Base-by-base conservation (phyloP, 2,797 vertebrate genomes). In the Ficedula albicollis region DNA sequence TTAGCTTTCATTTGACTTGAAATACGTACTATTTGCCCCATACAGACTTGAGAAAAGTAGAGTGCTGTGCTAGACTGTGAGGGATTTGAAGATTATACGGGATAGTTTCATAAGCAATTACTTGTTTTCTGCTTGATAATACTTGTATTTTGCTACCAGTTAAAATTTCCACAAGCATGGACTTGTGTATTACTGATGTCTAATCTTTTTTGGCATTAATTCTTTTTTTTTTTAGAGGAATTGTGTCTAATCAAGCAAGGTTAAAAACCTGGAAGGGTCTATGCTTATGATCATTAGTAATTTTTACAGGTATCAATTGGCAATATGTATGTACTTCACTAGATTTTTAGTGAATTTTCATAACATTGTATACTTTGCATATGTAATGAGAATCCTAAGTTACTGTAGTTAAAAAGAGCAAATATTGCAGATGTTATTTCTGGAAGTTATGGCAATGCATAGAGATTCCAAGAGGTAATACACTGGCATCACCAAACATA, bases 181-280 rank as follows among this genome's bases (percentile, higher is more conserved):
- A 25, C 5, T 52, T 78, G 2, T 44, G 3, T 23, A 32, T 72
- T 81, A 36, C 15, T 11, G 10, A 32, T 6, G 34, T 38, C 32
- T 34, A 70, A 29, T 59, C 1, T 23, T 66, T 84, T 83, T 80
- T 9, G 0, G 0, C 12, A 23, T 21, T 1, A 46, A 55, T 25
- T 34, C 3, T 19, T 39, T n/a, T 39, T 77, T 60, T 26, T 58
- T 36, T 60, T 5, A 34, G 27, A n/a, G 39, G 44, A 86, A 67
- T 44, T 70, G 13, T 38, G 10, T 56, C 16, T 83, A 48, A 44
- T 15, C 7, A 6, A 90, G 6, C 36, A 38, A 74, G 27, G 30
- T 51, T 67, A 46, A 69, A 83, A 55, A 30, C 6, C 14, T 81
- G 34, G 13, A 41, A 59, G 12, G 10, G 8, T 63, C 34, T 77